Base-by-base conservation (phyloP, 2,113 vertebrate genomes). In the Megalops atlanticus region DNA sequence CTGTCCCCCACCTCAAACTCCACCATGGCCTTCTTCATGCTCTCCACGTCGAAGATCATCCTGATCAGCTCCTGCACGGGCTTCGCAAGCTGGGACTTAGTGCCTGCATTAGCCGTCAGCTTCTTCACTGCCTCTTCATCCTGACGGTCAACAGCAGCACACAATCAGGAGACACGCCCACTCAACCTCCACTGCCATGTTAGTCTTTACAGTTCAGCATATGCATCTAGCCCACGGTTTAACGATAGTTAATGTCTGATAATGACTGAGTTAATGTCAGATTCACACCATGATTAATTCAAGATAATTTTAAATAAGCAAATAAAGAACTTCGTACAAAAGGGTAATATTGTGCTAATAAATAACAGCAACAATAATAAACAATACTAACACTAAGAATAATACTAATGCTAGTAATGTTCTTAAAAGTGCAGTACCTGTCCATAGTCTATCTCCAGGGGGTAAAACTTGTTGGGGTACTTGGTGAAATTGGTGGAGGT, bases 21-120 rank as follows among this genome's bases (percentile, higher is more conserved):
- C 90, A 99, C 98, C 97, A 99, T 97, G 64, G 98, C 98, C 85
- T 99, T 99, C 91, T 98, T 99, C 98, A 99, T 99, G 91, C 97
- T 99, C 80, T 99, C 98, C 81, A 99, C 97, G 68, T 99, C 98
- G 84, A 99, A 99, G 86, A 99, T 98, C 92, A 95, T 94, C 82
- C 97, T 96, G 82, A 99, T 98, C 35, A 99, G 95, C 15, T 97
- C 96, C 82, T 99, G 98, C 31, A 99, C 92, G 0, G 96, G 94
- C 83, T 95, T 97, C 31, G 93, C 88, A 5, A 99, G 95, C 85
- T 94, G 93, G 35, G 98, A 99, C 78, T 97, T 98, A 12, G 96
- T 94, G 16, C 98, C 98, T 0, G 97, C 95, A 11, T 89, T 91
- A 10, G 96, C 95, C 0, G 96, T 98, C 84, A 99, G 87, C 86